Percentiles rank a stretch among this genome's conserved stretches.
Conservation (phyloP, 37 sponge, comb jelly and placozoan species). For the Agelas oroides region DNA sequence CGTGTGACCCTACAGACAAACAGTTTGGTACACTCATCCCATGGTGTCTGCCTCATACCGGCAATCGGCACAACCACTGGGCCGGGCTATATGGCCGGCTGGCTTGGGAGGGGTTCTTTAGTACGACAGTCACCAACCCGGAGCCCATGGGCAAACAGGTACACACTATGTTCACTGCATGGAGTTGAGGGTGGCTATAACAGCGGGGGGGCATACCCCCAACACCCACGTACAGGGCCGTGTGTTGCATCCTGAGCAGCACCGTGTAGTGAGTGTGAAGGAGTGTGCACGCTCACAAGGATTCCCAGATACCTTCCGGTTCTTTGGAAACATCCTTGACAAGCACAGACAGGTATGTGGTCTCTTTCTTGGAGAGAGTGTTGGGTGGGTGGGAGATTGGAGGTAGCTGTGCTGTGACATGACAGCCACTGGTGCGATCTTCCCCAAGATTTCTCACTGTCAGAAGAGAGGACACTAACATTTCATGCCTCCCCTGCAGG, state of each 20-base stretch:
- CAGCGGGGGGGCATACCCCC: too few species aligned
- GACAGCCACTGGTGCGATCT: too few species aligned
- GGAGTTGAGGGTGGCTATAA: too few species aligned
- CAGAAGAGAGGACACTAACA: not conserved
- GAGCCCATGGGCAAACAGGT: conserved; percentile 98
- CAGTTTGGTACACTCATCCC: conserved; percentile 93
- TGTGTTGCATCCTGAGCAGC: conserved; percentile 94
- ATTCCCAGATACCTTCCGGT: conserved; percentile 87
- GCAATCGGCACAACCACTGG: conserved; percentile 94
- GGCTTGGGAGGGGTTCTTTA: conserved; percentile 94
- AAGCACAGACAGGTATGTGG: conserved; percentile 80
- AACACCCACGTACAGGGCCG: conserved; percentile 73
- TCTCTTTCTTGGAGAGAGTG: not conserved
- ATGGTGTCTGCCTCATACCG: conserved; percentile 97
- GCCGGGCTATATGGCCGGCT: conserved; percentile 92
- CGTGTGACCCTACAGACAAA: conserved; percentile 88
- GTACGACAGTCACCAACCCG: conserved; percentile 95
- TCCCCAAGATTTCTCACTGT: not conserved
- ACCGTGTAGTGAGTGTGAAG: conserved; percentile 90
- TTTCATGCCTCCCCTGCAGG: conserved; percentile 35
- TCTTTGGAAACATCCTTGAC: conserved; percentile 91
- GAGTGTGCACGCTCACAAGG: conserved; percentile 97
- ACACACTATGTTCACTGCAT: too few species aligned
- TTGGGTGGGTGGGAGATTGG: too few species aligned
- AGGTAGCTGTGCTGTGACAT: too few species aligned